Evolutionary conservation across 2,797 vertebrate species (phyloP).

Genomic region (Hippocampus kuda): DNA sequence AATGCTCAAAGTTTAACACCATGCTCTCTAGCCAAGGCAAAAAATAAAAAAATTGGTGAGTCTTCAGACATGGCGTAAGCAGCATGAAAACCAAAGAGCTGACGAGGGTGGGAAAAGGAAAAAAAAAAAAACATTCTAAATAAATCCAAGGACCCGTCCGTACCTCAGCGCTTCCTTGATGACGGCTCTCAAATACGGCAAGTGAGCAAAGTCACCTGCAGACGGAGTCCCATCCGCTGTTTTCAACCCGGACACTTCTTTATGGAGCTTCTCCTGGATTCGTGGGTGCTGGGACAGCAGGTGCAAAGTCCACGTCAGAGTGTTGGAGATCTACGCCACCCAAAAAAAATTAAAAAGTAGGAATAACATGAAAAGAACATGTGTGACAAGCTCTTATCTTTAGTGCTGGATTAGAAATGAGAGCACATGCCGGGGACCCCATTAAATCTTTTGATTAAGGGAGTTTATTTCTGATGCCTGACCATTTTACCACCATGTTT

Average conservation of each 20-base stretch:
- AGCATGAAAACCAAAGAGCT: too few species aligned
- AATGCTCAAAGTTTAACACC: neutral
- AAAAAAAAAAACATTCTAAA: too few species aligned
- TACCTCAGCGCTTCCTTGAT: slow-evolving; percentile 68
- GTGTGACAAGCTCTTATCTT: neutral
- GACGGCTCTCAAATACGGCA: slow-evolving; percentile 67
- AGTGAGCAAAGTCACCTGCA: slow-evolving; percentile 50
- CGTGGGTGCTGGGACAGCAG: slow-evolving; percentile 60
- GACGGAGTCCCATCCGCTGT: slow-evolving; percentile 44
- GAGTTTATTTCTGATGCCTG: too few species aligned
- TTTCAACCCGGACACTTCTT: slow-evolving; percentile 51
- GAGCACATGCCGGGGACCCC: neutral
- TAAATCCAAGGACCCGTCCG: slow-evolving; percentile 17
- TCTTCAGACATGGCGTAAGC: too few species aligned
- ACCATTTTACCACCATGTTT: too few species aligned
- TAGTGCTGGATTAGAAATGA: neutral
- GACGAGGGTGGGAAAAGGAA: neutral
- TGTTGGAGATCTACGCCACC: slow-evolving; percentile 68
- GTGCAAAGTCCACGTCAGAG: slow-evolving; percentile 66
- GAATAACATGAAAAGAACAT: neutral
- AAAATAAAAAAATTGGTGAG: neutral
- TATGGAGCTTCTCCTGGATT: slow-evolving; percentile 56
- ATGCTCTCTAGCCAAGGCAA: neutral
- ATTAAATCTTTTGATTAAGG: neutral
- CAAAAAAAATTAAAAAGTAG: neutral